A percentile compares a stretch with the other conserved stretches of the same genome.
Evolutionary conservation across 2,888 invertebrate species (phyloP).

Genomic region (Orchestes rusci): DNA sequence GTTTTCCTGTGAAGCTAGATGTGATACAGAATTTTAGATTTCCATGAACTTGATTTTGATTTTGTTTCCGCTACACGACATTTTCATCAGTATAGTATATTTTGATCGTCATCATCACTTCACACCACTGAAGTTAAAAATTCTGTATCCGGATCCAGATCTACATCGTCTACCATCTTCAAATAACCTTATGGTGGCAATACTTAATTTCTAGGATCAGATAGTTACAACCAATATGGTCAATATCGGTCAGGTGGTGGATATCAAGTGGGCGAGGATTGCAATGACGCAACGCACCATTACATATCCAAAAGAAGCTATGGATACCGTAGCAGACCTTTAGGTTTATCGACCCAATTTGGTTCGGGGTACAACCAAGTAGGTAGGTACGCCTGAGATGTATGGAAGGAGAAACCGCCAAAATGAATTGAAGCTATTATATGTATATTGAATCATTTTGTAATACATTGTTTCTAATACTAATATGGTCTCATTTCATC

Average conservation of each 20-base stretch:
- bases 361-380: conserved; percentile 10
- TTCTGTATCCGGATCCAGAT: too few species aligned
- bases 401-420: background rate
- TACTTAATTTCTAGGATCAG: too few species aligned
- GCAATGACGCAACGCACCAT: too few species aligned
- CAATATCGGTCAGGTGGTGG: background rate
- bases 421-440: background rate
- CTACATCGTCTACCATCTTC: too few species aligned
- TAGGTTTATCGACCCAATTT: conserved; percentile 16
- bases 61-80: background rate
- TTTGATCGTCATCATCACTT: too few species aligned
- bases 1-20: background rate
- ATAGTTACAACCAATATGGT: background rate
- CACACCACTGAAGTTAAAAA: too few species aligned
- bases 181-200: too few species aligned
- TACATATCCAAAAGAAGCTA: conserved; percentile 25
- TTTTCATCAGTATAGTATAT: too few species aligned
- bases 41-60: background rate
- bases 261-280: background rate
- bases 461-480: conserved; percentile 8
- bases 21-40: too few species aligned
- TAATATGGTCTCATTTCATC: conserved; percentile 5
- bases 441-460: conserved; percentile 2
- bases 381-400: conserved; percentile 8
- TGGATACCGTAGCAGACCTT: conserved; percentile 20